These are phyloP conservation scores for Sparidentex hasta DNA, from an alignment of 2,797 vertebrate species.

Conservation along the genomic window DNA sequence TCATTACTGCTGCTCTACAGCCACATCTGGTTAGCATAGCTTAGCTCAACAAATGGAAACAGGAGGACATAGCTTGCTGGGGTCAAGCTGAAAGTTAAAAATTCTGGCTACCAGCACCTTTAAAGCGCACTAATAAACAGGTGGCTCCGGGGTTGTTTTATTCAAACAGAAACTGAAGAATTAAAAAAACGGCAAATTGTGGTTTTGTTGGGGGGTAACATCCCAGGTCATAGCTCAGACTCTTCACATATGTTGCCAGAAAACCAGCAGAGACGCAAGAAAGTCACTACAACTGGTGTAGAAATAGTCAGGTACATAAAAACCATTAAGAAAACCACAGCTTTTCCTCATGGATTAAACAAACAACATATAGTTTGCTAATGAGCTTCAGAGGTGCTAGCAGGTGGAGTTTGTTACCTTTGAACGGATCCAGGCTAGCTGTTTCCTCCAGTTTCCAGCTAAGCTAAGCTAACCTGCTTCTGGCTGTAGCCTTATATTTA, in stretches of 20 bases:
- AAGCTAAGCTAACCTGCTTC: conserved; percentile 15
- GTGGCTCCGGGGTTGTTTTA: conserved; percentile 20
- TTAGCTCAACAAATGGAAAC: background rate
- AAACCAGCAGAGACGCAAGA: background rate
- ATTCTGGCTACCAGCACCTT: background rate
- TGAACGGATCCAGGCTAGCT: background rate
- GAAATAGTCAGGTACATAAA: background rate
- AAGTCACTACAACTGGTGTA: background rate
- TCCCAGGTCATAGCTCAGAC: background rate
- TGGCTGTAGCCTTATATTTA: background rate
- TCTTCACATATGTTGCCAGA: background rate
- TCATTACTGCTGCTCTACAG: background rate
- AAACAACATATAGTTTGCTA: background rate
- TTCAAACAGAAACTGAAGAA: background rate
- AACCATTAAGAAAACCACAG: background rate
- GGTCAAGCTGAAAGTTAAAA: conserved; percentile 3
- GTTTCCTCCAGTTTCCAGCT: conserved; percentile 5
- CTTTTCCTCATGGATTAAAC: conserved; percentile 4
- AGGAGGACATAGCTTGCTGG: background rate
- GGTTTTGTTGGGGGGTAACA: background rate
- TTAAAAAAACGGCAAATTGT: conserved; percentile 2
- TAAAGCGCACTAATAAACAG: conserved; percentile 4
- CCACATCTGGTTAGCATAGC: conserved; percentile 8
- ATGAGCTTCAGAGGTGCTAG: background rate
- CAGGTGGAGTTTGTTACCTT: background rate